Percentiles rank a stretch among this genome's conserved stretches.
phyloP scores from a whole-genome alignment of 2,888 invertebrate genomes.

The Arge pagana region DNA sequence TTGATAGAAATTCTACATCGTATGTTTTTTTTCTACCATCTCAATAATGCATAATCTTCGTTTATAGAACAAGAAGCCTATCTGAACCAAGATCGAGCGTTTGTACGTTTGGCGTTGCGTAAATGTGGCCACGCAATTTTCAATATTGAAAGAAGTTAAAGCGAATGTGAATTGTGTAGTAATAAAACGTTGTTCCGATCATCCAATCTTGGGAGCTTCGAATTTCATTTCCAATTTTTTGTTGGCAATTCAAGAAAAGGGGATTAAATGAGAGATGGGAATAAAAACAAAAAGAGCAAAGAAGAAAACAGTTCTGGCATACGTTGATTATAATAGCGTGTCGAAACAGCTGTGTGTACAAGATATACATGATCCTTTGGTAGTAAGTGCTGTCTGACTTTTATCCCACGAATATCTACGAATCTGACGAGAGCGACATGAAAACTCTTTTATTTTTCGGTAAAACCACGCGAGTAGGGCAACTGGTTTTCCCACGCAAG shows the following conservation, averaged over 20 bases:
- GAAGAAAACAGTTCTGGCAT: conserved; percentile 15
- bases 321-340: neutral
- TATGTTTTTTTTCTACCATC: too few relatives aligned
- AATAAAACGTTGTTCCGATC: too few relatives aligned
- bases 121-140: too few relatives aligned
- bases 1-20: too few relatives aligned
- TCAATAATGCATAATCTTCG: too few relatives aligned
- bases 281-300: conserved; percentile 1
- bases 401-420: conserved; percentile 3
- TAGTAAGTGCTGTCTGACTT: conserved; percentile 15
- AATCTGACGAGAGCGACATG: too few relatives aligned
- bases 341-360: neutral
- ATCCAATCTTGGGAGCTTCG: too few relatives aligned
- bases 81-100: neutral
- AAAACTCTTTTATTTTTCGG: too few relatives aligned
- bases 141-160: too few relatives aligned
- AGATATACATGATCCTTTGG: conserved; percentile 19
- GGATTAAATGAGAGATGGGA: neutral
- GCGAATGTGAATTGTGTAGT: too few relatives aligned
- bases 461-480: too few relatives aligned
- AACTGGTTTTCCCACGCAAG: too few relatives aligned
- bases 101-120: conserved; percentile 11
- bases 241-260: neutral
- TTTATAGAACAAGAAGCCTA: neutral
- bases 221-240: neutral